phyloP scores from a whole-genome alignment of 2,113 vertebrate genomes.

The Garra rufa region DNA sequence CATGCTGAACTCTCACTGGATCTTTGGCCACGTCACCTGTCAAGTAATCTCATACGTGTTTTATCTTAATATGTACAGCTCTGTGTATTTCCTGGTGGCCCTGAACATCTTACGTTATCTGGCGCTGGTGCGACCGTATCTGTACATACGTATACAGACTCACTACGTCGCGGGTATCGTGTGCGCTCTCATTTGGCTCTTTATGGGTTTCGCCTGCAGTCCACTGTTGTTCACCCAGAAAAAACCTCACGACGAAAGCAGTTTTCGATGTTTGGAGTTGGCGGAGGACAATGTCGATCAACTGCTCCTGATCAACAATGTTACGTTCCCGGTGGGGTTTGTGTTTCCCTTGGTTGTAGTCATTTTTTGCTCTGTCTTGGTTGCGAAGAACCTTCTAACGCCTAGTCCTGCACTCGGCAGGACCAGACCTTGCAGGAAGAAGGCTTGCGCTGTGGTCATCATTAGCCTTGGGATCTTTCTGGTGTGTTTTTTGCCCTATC shows the following conservation, averaged over 20 bases:
- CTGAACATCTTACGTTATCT: slow-evolving; percentile 76
- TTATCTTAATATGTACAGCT: slow-evolving; percentile 82
- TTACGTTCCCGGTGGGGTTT: slow-evolving; percentile 70
- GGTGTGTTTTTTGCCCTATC: slow-evolving; percentile 81
- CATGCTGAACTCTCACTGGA: slow-evolving; percentile 66
- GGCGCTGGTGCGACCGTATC: slow-evolving; percentile 72
- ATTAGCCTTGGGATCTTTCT: slow-evolving; percentile 75
- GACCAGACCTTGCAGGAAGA: slow-evolving; percentile 62
- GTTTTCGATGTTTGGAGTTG: slow-evolving; percentile 69
- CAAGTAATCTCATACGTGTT: slow-evolving; percentile 74
- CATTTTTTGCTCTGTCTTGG: slow-evolving; percentile 72
- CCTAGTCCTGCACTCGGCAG: slow-evolving; percentile 57
- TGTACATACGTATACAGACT: slow-evolving; percentile 56
- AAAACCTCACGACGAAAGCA: rapidly evolving
- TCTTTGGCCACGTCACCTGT: slow-evolving; percentile 71
- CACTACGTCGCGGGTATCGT: slow-evolving; percentile 57
- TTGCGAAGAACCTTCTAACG: slow-evolving; percentile 60
- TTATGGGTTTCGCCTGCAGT: slow-evolving; percentile 60
- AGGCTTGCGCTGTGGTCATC: slow-evolving; percentile 71
- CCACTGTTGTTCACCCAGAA: slow-evolving; percentile 52
- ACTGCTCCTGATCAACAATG: slow-evolving; percentile 68
- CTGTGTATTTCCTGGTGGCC: slow-evolving; percentile 78
- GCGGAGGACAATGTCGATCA: rapidly evolving
- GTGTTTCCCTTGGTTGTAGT: slow-evolving; percentile 70
- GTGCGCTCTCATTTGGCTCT: slow-evolving; percentile 72